A percentile compares a stretch with the other conserved stretches of the same genome.
Evolutionary conservation across 2,113 vertebrate species (phyloP).

Genomic region (Shinisaurus crocodilurus): DNA sequence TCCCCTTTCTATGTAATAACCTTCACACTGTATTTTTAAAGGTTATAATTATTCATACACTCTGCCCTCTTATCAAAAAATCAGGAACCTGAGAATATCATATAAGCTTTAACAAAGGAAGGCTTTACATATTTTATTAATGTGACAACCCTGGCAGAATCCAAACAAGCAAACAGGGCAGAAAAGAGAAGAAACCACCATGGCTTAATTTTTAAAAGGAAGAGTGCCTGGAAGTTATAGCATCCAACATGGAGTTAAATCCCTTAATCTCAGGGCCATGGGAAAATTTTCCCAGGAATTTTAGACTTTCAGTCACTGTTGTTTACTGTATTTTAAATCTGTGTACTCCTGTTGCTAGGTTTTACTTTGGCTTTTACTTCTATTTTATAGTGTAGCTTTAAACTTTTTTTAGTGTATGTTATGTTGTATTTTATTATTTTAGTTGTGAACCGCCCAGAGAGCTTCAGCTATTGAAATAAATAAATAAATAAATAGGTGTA

Average conservation of each 20-base stretch:
- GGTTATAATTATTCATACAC: neutral
- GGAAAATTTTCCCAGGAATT: no score
- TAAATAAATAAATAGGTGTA: no score
- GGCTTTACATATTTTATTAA: neutral
- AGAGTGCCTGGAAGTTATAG: neutral
- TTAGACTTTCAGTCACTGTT: no score
- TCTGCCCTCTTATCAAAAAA: conserved; percentile 21
- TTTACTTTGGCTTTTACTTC: no score
- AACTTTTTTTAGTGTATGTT: no score
- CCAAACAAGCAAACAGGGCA: conserved; percentile 9
- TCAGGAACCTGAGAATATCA: neutral
- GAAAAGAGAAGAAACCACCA: neutral
- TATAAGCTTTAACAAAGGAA: neutral
- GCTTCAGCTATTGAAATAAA: no score
- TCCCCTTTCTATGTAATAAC: conserved; percentile 2
- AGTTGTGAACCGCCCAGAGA: no score
- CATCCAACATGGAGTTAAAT: neutral
- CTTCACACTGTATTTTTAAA: neutral
- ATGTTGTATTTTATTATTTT: no score
- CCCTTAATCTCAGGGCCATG: no score
- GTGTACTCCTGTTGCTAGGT: no score
- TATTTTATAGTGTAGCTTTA: no score
- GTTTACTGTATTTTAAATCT: no score
- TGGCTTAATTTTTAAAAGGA: neutral
- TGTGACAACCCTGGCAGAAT: neutral